Conservation (phyloP, 2,797 vertebrate genomes). For the Ispidina picta region DNA sequence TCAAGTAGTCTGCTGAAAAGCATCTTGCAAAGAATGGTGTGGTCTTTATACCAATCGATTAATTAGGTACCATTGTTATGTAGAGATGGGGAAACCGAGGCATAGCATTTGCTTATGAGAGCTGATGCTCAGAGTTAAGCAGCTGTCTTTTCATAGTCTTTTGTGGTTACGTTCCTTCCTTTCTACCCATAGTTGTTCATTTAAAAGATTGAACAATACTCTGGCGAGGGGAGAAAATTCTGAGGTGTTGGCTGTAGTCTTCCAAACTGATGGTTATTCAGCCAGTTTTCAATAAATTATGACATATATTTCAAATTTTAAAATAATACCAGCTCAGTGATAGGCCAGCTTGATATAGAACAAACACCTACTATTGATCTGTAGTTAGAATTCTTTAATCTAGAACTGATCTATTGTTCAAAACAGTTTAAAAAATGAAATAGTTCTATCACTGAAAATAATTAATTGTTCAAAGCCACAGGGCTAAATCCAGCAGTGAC, state of each 20-base stretch:
- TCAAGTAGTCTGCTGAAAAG: neutral
- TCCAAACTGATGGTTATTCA: conserved; percentile 46
- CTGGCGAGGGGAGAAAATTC: conserved; percentile 48
- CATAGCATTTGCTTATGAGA: neutral
- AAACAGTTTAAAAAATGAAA: conserved; percentile 52
- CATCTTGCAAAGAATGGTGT: neutral
- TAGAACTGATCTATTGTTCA: conserved; percentile 69
- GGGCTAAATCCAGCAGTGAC: conserved; percentile 48
- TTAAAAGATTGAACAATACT: conserved; percentile 26
- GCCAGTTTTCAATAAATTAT: conserved; percentile 73
- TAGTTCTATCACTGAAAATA: conserved; percentile 56
- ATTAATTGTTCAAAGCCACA: conserved; percentile 65
- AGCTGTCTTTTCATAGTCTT: neutral
- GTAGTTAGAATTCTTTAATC: conserved; percentile 73
- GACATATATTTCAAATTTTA: conserved; percentile 71
- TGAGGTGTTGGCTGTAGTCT: conserved; percentile 28
- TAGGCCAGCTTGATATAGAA: conserved; percentile 60
- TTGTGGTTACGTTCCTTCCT: neutral
- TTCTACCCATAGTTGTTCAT: neutral
- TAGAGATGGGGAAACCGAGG: neutral
- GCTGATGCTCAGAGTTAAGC: neutral
- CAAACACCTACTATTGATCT: conserved; percentile 69
- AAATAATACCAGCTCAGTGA: conserved; percentile 63
- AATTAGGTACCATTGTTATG: accelerated
- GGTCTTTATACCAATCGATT: neutral